These are phyloP conservation scores for Erpetoichthys calabaricus DNA, from an alignment of 2,797 vertebrate genomes.

Conservation along the genomic window DNA sequence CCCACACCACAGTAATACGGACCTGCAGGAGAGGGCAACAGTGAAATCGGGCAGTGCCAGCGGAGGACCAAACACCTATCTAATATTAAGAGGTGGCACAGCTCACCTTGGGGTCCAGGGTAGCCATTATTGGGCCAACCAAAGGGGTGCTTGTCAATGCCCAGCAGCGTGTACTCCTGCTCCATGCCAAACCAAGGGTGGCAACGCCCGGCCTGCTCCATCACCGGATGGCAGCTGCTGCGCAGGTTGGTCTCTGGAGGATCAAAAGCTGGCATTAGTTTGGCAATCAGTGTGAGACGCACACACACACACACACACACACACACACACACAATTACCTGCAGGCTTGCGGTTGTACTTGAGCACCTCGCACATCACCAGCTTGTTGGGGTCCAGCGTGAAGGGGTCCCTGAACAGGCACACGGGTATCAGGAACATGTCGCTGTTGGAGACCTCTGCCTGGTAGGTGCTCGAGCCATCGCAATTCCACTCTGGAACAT, in stretches of 20 bases:
- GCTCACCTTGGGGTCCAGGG: slow-evolving; percentile 63
- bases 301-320: not conserved
- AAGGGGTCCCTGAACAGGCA: slow-evolving; percentile 74
- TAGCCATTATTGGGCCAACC: slow-evolving; percentile 66
- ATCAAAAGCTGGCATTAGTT: not conserved
- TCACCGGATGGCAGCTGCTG: slow-evolving; percentile 47
- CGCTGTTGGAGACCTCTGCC: slow-evolving; percentile 56
- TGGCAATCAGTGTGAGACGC: not conserved
- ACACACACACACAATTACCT: slow-evolving; percentile 33
- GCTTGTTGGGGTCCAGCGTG: slow-evolving; percentile 69
- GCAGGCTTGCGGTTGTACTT: slow-evolving; percentile 57
- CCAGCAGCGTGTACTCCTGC: slow-evolving; percentile 71
- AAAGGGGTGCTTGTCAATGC: slow-evolving; percentile 56
- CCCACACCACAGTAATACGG: slow-evolving; percentile 77
- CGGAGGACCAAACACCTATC: too few species aligned
- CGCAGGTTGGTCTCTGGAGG: slow-evolving; percentile 63
- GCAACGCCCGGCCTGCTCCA: slow-evolving; percentile 52
- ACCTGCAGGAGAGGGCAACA: slow-evolving; percentile 35
- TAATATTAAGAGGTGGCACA: too few species aligned
- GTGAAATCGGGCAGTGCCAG: not conserved
- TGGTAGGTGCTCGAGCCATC: slow-evolving; percentile 69
- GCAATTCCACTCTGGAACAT: slow-evolving; percentile 74
- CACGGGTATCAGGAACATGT: slow-evolving; percentile 70
- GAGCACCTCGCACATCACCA: slow-evolving; percentile 75
- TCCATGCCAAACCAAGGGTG: slow-evolving; percentile 75